Conservation (phyloP, 2,888 invertebrate species). For the Drosophila eohydei region DNA sequence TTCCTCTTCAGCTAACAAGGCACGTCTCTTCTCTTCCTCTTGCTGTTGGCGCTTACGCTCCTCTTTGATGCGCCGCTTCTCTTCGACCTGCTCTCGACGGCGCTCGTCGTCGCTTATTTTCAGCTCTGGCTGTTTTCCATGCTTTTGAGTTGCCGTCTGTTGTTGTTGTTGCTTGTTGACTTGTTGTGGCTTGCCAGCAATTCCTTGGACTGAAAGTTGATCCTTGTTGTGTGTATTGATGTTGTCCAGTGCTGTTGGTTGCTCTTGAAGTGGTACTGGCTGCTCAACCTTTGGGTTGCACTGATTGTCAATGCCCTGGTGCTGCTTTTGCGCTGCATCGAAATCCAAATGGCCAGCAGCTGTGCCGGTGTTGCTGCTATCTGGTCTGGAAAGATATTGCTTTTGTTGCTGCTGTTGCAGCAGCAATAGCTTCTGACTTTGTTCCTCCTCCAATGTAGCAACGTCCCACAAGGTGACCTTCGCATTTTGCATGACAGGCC, state of each 20-base stretch:
- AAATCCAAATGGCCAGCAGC: conserved; percentile 16
- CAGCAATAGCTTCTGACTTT: conserved; percentile 51
- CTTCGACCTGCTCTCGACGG: conserved; percentile 79
- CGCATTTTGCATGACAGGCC: conserved; percentile 45
- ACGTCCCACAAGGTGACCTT: conserved; percentile 75
- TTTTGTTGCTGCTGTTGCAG: conserved; percentile 50
- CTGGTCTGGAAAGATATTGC: neutral
- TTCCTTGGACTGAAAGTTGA: conserved; percentile 12
- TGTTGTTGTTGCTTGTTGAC: conserved; percentile 16
- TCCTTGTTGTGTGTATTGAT: conserved; percentile 16
- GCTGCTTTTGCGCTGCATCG: conserved; percentile 10
- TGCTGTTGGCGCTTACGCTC: conserved; percentile 82
- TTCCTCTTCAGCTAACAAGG: conserved; percentile 78
- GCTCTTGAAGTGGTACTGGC: neutral
- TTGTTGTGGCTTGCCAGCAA: conserved; percentile 19
- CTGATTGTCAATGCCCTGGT: conserved; percentile 15
- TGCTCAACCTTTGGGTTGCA: conserved; percentile 7
- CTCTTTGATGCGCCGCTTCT: conserved; percentile 81
- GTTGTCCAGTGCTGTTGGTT: conserved; percentile 6
- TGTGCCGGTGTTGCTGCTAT: conserved; percentile 12
- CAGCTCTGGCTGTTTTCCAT: conserved; percentile 32
- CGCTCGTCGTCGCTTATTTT: conserved; percentile 75
- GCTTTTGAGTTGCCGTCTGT: conserved; percentile 13
- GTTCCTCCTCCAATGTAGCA: conserved; percentile 63
- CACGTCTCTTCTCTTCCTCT: conserved; percentile 82